Base-by-base conservation (phyloP, 2,113 vertebrate genomes). In the Sterrhoptilus dennistouni region DNA sequence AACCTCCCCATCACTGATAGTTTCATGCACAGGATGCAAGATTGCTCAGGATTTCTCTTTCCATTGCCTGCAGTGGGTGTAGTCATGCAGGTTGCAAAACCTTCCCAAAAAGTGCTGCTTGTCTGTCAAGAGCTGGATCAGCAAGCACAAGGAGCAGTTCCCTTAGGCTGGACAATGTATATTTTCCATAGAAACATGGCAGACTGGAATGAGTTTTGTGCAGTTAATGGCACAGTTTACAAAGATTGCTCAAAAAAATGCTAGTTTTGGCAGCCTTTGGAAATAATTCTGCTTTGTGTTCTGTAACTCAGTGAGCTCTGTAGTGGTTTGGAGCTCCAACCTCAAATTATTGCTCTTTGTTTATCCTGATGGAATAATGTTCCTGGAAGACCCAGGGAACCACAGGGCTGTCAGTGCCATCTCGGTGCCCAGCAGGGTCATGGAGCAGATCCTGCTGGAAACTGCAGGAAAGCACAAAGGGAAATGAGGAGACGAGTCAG, bases 161-260 rank as follows among this genome's bases (percentile, higher is more conserved):
- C 8, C 31, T 50, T 4, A 5, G 9, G 68, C 28, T 38, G 71
- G 29, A 68, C 9, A 9, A 3, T 1, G 14, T 7, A 0, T 12
- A 20, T 78, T 63, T 83, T 27, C 31, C 18, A 2, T 3, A 35
- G 35, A 5, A 16, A 0, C 6, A 27, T 88, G 60, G 14, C 36
- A 29, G 38, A 21, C 8, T 27, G 18, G 49, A 69, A 22, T 29
- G 38, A 12, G 38, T 38, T 38, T 38, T 38, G 38, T 38, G 38
- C 11, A 38, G 38, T 11, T 38, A 38, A 38, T 38, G 38, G 38
- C 38, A 38, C 38, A 38, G 38, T 38, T 38, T 38, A 38, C 38
- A 38, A 38, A 38, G 38, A 38, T 38, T 38, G 38, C 38, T 38
- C 38, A 38, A 38, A 38, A 38, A 38, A 38, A 12, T 38, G 38